A percentile compares a stretch with the other conserved stretches of the same genome.
Conservation (phyloP, 2,113 vertebrate species). For the Antechinus stuartii region DNA sequence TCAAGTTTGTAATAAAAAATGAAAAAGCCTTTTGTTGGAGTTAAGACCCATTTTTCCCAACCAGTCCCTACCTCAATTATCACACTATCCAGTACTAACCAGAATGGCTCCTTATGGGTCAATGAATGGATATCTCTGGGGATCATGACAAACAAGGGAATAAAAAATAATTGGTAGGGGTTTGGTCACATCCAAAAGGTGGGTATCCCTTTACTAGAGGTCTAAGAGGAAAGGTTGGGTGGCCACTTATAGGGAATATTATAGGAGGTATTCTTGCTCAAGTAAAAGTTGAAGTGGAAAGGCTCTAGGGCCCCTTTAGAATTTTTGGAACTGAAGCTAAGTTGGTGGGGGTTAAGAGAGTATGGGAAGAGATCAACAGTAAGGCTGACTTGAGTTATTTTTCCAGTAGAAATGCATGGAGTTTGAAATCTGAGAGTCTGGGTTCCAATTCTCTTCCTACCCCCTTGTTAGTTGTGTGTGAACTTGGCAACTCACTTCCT, state of each 20-base stretch:
- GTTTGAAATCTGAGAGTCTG: neutral
- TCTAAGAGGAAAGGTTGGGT: neutral
- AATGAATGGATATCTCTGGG: neutral
- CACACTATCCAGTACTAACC: neutral
- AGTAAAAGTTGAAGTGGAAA: neutral
- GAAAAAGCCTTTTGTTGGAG: neutral
- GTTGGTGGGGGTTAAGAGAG: neutral
- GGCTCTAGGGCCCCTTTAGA: neutral
- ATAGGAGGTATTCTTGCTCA: neutral
- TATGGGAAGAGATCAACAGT: neutral
- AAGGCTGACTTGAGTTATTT: neutral
- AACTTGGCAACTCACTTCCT: neutral
- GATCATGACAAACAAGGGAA: neutral
- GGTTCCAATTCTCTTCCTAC: neutral
- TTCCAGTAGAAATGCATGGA: neutral
- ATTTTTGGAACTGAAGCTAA: neutral
- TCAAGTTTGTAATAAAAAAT: constrained; percentile 38
- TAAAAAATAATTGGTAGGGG: neutral
- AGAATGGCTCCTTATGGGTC: neutral
- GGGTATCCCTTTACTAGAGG: neutral
- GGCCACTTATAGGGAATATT: neutral
- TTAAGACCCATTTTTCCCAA: constrained; percentile 24
- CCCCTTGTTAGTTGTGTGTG: neutral
- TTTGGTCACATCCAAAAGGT: neutral
- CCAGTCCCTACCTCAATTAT: neutral